Percentiles rank a stretch among this genome's conserved stretches.
phyloP scores from a whole-genome alignment of 1,140 invertebrate species.

The Cydia splendana region DNA sequence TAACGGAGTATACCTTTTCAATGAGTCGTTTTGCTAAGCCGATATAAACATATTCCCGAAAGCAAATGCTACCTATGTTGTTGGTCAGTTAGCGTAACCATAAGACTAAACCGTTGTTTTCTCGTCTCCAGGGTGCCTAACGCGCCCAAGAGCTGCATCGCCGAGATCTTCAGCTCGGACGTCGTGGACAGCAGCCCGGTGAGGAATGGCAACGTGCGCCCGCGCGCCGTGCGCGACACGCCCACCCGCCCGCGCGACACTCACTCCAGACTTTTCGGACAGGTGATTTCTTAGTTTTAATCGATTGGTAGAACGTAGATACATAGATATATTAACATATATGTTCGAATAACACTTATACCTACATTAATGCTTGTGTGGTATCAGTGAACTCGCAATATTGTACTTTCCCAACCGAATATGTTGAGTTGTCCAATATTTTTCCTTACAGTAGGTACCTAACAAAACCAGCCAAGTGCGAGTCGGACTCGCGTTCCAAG shows the following conservation, averaged over 20 bases:
- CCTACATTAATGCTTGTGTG: no score
- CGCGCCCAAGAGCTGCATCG: conserved; percentile 78
- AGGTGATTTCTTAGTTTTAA: conserved; percentile 42
- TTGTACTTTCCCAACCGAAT: background rate
- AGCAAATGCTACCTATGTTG: no score
- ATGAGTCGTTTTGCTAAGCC: no score
- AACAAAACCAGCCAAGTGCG: no score
- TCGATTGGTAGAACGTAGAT: background rate
- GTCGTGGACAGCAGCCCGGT: conserved; percentile 59
- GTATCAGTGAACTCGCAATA: no score
- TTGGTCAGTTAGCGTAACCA: no score
- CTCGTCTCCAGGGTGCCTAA: conserved; percentile 74
- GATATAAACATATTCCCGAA: no score
- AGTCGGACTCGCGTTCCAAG: no score
- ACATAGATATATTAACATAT: no score
- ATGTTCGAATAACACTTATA: no score
- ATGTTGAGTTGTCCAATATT: background rate
- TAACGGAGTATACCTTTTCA: no score
- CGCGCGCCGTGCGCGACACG: conserved; percentile 64
- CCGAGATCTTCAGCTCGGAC: conserved; percentile 76
- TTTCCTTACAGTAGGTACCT: background rate
- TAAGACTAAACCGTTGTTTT: conserved; percentile 19
- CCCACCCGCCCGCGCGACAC: conserved; percentile 75
- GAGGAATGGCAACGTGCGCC: conserved; percentile 65
- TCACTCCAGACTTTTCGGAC: conserved; percentile 77